Percentiles rank a stretch among this genome's conserved stretches.
Conservation (phyloP, 2,888 invertebrate species). For the Pheosia gnoma region DNA sequence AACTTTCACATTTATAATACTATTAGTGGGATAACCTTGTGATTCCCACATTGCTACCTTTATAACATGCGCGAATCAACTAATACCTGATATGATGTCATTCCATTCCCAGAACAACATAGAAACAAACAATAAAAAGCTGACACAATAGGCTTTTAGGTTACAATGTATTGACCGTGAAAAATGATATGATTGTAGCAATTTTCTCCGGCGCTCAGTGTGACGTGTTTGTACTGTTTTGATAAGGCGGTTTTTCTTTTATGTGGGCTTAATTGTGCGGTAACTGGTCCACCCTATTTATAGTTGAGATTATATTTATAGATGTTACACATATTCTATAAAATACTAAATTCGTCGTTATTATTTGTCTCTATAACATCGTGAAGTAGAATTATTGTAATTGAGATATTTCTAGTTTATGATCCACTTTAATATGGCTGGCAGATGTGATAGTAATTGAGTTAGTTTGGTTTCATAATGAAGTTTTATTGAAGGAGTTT, state of each 20-base stretch:
- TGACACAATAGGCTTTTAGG: conserved; percentile 25
- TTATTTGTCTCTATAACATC: too few species aligned
- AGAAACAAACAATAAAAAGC: conserved; percentile 15
- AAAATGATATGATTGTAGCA: conserved; percentile 43
- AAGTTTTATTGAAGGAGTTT: too few species aligned
- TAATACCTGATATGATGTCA: not conserved
- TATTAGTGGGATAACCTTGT: too few species aligned
- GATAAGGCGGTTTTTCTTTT: conserved; percentile 35
- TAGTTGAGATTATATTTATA: too few species aligned
- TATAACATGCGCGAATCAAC: not conserved
- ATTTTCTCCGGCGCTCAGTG: conserved; percentile 48
- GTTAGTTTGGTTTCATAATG: too few species aligned
- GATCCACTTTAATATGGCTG: too few species aligned
- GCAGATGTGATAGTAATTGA: too few species aligned
- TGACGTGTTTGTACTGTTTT: conserved; percentile 48
- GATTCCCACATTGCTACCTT: not conserved
- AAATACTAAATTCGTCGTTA: too few species aligned
- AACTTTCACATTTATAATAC: too few species aligned
- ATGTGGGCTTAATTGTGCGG: conserved; percentile 38
- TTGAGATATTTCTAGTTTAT: too few species aligned
- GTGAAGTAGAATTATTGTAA: too few species aligned
- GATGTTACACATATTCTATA: not conserved
- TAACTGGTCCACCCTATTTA: conserved; percentile 25
- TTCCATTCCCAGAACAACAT: not conserved
- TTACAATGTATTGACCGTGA: conserved; percentile 41